Percentiles rank a stretch among this genome's conserved stretches.
Conservation (phyloP, 2,113 vertebrate species). For the Rana temporaria region DNA sequence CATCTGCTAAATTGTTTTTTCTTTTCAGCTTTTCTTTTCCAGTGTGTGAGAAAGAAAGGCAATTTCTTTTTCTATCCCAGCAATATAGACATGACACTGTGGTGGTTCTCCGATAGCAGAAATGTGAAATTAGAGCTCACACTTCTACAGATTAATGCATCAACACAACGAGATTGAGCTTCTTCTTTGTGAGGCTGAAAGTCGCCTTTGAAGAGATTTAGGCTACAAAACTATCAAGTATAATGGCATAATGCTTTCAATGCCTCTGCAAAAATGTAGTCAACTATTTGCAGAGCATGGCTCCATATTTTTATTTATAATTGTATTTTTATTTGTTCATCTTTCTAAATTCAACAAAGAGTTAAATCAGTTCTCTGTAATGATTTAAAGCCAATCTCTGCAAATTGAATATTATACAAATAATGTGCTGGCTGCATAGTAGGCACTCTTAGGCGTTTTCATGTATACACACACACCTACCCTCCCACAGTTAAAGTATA, state of each 20-base stretch:
- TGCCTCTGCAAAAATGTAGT: neutral
- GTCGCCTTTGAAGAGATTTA: conserved; percentile 50
- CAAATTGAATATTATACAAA: no score
- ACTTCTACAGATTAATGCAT: conserved; percentile 56
- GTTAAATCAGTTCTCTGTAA: no score
- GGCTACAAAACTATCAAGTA: conserved; percentile 36
- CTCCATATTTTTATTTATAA: no score
- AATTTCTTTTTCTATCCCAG: conserved; percentile 34
- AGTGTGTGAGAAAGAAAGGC: conserved; percentile 31
- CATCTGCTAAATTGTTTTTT: conserved; percentile 51
- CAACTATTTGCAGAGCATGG: neutral
- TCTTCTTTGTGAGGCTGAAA: conserved; percentile 1
- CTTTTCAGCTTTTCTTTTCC: conserved; percentile 48
- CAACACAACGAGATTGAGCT: conserved; percentile 47
- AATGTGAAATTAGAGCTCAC: conserved; percentile 51
- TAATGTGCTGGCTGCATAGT: no score
- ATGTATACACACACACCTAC: no score
- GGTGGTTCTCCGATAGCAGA: conserved; percentile 43
- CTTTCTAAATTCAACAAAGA: no score
- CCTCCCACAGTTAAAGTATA: no score
- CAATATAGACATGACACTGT: conserved; percentile 47
- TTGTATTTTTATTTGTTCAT: no score
- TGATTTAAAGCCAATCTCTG: no score
- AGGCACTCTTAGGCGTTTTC: no score
- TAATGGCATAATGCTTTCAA: conserved; percentile 21